A percentile compares a stretch with the other conserved stretches of the same genome.
phyloP scores from a whole-genome alignment of 2,888 invertebrate genomes.

The Actias luna region DNA sequence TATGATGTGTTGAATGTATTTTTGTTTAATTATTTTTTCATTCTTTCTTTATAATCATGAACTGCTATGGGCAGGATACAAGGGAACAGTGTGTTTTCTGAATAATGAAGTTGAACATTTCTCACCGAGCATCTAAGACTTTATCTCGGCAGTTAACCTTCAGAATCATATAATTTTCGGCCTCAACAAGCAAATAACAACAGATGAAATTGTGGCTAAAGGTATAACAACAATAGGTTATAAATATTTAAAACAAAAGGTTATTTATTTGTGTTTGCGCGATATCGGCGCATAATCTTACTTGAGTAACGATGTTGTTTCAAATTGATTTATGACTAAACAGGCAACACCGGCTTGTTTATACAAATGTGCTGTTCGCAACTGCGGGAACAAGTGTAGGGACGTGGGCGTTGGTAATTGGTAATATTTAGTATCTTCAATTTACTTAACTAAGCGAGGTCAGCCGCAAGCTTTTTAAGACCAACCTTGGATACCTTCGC shows the following conservation, averaged over 20 bases:
- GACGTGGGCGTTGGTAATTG: neutral
- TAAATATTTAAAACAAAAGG: neutral
- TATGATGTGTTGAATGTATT: no score
- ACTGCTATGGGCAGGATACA: no score
- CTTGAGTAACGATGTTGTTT: neutral
- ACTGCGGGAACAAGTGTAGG: neutral
- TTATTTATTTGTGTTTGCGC: neutral
- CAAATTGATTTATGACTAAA: neutral
- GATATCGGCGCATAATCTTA: neutral
- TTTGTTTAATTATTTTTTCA: no score
- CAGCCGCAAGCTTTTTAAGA: neutral
- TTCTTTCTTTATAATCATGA: no score
- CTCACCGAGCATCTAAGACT: no score
- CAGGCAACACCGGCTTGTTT: neutral
- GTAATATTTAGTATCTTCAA: neutral
- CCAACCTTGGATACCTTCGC: neutral
- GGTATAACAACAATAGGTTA: neutral
- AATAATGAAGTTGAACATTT: no score
- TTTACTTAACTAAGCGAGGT: neutral
- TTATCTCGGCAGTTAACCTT: no score
- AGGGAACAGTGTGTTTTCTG: no score
- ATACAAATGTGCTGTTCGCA: neutral
- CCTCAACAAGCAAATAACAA: neutral
- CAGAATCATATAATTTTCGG: neutral
- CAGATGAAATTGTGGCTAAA: neutral